Evolutionary conservation across 2,113 vertebrate genomes (phyloP).

Genomic region (Ailurus styani): DNA sequence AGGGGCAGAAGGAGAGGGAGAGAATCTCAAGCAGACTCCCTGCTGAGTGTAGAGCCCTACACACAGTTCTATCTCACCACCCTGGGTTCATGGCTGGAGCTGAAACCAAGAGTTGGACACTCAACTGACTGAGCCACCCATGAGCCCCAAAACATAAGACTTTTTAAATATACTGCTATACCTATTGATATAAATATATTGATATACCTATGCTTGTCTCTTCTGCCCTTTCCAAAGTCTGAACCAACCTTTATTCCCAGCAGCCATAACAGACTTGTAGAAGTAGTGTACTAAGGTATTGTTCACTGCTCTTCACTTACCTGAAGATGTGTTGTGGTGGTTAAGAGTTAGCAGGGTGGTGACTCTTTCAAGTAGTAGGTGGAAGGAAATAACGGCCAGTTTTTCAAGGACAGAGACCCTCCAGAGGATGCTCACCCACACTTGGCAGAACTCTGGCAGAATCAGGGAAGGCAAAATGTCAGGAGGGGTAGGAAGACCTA

Average conservation of each 20-base stretch:
- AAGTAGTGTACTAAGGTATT: not conserved
- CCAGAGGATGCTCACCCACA: not conserved
- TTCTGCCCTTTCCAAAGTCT: not conserved
- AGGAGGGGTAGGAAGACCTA: not conserved
- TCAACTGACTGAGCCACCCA: not conserved
- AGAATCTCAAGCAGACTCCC: too few relatives aligned
- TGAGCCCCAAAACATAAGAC: not conserved
- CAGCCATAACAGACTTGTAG: not conserved
- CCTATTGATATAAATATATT: not conserved
- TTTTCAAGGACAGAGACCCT: not conserved
- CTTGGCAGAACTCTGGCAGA: not conserved
- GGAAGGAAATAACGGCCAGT: not conserved
- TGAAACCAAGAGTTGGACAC: too few relatives aligned
- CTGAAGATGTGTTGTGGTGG: not conserved
- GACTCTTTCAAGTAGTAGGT: not conserved
- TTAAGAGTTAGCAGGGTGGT: not conserved
- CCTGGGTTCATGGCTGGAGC: too few relatives aligned
- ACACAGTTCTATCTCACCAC: too few relatives aligned
- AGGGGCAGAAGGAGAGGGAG: too few relatives aligned
- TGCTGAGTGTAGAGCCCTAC: too few relatives aligned
- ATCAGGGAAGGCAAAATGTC: not conserved
- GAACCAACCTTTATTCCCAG: not conserved
- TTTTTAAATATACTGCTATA: not conserved
- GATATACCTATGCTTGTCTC: not conserved
- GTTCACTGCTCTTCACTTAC: not conserved